These are phyloP conservation scores for Mesoligia furuncula DNA, from an alignment of 2,888 invertebrate genomes.

Conservation along the genomic window DNA sequence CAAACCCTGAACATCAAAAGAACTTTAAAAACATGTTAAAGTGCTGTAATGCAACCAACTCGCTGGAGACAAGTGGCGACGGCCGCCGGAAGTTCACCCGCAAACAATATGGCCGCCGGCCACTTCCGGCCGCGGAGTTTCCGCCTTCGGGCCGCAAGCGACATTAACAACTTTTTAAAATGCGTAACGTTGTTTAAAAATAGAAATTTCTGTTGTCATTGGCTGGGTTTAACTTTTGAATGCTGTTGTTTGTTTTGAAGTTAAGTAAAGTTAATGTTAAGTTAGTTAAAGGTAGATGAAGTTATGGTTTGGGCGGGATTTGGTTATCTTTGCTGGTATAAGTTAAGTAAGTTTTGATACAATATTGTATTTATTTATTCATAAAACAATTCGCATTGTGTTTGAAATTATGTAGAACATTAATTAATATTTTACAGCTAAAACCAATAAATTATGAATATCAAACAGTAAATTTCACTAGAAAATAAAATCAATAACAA, in stretches of 20 bases:
- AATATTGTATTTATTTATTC: too few species aligned
- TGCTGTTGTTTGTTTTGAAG: conserved; percentile 15
- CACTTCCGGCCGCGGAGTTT: conserved; percentile 79
- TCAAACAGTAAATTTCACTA: too few species aligned
- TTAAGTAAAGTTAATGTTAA: conserved; percentile 11
- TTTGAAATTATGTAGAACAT: too few species aligned
- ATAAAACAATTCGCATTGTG: too few species aligned
- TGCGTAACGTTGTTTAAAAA: conserved; percentile 69
- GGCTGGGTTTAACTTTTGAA: conserved; percentile 35
- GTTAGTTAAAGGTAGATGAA: conserved; percentile 13
- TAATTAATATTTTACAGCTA: too few species aligned
- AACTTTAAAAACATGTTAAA: conserved; percentile 72
- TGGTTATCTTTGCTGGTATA: background rate
- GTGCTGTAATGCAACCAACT: conserved; percentile 69
- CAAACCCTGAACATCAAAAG: conserved; percentile 51
- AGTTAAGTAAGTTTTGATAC: background rate
- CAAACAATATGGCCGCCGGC: conserved; percentile 85
- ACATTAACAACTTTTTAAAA: conserved; percentile 72
- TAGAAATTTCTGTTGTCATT: conserved; percentile 57
- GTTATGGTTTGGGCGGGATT: conserved; percentile 16
- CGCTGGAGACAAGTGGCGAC: conserved; percentile 73
- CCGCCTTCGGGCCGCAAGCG: conserved; percentile 66
- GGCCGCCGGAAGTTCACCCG: conserved; percentile 79
- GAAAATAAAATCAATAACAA: too few species aligned
- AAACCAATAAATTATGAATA: too few species aligned